Base-by-base conservation (phyloP, 1,140 invertebrate genomes). In the Penaeus chinensis region DNA sequence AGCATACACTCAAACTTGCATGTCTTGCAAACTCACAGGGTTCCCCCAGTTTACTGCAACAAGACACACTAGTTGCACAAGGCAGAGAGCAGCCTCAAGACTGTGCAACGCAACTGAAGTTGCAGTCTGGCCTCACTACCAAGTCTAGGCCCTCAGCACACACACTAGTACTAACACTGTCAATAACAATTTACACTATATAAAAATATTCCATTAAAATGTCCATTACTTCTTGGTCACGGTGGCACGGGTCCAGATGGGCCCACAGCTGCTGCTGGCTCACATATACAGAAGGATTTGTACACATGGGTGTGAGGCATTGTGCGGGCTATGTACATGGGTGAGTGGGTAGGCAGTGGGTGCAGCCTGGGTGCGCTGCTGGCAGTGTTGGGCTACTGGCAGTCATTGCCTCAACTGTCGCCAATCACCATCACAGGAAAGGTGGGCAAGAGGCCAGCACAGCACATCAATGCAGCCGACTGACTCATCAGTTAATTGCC, bases 141-240 rank as follows among this genome's bases (percentile, higher is more conserved):
- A 76, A 54, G 37, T 74, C 27, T 32, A 61, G 69, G 60, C 82
- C 82, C 71, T 84, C 82, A 84, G 66, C 82, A 84, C 71, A 84
- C 82, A 84, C 82, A 84, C 82, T 84, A 84, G 82, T 84, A 84
- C 82, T 84, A 84, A 84, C 82, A 84, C 71, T 76, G 82, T 77
- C 82, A 84, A 54, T 84, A 84, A 84, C 82, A 84, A 84, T 84
- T 74, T 84, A 84, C 82, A 84, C 82, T 84, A 84, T 84, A 84
- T 84, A 84, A 84, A 84, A 84, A 84, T 84, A 84, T 84, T 84
- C 82, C 82, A 84, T 84, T 77, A 84, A 84, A 84, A 84, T 77
- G 82, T 84, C 82, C 82, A 84, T 76, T 84, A 76, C 62, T 76
- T 84, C 82, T 84, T 84, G 82, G 82, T 84, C 82, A 84, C 69